A percentile compares a stretch with the other conserved stretches of the same genome.
phyloP scores from a whole-genome alignment of 2,888 invertebrate species.

The Octonoba sinensis region DNA sequence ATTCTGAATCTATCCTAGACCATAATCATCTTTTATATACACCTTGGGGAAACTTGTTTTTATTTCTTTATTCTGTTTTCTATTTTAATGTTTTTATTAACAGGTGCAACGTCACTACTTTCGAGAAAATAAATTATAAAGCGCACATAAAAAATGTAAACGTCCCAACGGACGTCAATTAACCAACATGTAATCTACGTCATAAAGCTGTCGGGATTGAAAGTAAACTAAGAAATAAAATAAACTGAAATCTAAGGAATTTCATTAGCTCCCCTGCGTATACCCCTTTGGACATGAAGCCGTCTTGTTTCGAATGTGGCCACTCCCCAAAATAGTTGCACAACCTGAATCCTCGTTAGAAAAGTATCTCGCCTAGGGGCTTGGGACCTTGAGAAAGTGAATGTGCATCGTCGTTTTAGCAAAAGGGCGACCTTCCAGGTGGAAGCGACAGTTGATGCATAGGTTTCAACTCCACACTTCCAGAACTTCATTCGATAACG shows the following conservation, averaged over 20 bases:
- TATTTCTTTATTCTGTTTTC: conserved; percentile 1
- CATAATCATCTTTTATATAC: conserved; percentile 38
- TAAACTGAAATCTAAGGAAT: neutral
- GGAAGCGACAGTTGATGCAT: neutral
- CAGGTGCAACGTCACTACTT: conserved; percentile 22
- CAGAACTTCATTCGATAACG: no score
- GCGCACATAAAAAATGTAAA: conserved; percentile 24
- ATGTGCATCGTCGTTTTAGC: conserved; percentile 18
- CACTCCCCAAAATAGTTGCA: conserved; percentile 24
- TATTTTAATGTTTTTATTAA: conserved; percentile 5
- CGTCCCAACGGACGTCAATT: conserved; percentile 27
- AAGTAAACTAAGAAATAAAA: conserved; percentile 4
- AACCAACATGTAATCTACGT: conserved; percentile 36
- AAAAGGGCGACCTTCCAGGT: conserved; percentile 56
- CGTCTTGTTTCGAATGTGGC: conserved; percentile 17
- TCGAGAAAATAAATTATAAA: conserved; percentile 22
- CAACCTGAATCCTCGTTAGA: conserved; percentile 12
- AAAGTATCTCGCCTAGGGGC: conserved; percentile 23
- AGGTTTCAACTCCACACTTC: no score
- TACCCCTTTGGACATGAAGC: conserved; percentile 10
- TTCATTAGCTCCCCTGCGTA: conserved; percentile 17
- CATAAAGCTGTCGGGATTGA: conserved; percentile 33
- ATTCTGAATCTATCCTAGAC: neutral
- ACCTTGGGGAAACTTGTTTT: neutral
- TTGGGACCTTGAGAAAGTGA: conserved; percentile 50